Evolutionary conservation across 2,797 vertebrate genomes (phyloP).

Genomic region (Tarsius wallacei): DNA sequence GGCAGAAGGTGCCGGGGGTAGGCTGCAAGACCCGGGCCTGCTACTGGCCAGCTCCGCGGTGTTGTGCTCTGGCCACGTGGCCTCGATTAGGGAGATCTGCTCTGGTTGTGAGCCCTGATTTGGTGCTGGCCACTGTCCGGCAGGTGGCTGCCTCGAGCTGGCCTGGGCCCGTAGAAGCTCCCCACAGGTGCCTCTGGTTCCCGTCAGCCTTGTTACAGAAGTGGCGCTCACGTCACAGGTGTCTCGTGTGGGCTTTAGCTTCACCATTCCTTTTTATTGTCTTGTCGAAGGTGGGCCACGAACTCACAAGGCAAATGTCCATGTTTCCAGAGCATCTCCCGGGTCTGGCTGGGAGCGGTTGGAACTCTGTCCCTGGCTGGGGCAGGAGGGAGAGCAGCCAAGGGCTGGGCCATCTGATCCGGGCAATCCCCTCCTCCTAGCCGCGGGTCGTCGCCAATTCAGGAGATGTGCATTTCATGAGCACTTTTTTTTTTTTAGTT

Average conservation of each 20-base stretch:
- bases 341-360: neutral
- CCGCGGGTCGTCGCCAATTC: neutral
- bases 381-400: neutral
- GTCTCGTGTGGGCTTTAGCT: neutral
- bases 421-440: neutral
- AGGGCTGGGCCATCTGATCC: fast-evolving
- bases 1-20: neutral
- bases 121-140: neutral
- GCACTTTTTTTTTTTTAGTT: too few relatives aligned
- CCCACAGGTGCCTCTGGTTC: neutral
- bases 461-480: fast-evolving
- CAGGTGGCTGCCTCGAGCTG: neutral
- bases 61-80: neutral
- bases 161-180: neutral
- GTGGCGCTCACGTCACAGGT: too few relatives aligned
- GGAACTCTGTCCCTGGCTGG: neutral
- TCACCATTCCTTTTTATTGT: neutral
- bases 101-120: fast-evolving
- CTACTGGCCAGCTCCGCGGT: fast-evolving
- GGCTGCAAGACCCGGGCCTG: neutral
- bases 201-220: neutral
- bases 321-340: neutral
- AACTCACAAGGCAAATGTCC: neutral
- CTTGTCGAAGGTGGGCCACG: neutral
- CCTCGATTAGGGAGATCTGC: fast-evolving